Evolutionary conservation across 2,113 vertebrate species (phyloP), one percentile per base, ranked within the genome.

Genomic region (Cettia cetti): DNA sequence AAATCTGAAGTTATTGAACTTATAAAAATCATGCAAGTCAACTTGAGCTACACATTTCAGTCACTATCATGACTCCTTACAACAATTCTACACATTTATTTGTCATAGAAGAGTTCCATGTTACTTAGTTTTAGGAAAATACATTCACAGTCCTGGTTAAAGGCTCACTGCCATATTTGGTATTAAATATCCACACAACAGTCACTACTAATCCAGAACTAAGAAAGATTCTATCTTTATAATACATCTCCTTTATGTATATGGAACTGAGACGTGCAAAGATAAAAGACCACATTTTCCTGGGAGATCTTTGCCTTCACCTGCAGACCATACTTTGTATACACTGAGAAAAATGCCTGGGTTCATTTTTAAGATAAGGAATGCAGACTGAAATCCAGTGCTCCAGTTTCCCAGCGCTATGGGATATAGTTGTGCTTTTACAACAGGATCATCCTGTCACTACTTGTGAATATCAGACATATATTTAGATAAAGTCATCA

Each of bases 191-290:
- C 9, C 27, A 57, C 24, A 35, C 6, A 71, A 52, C 42, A 52
- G 19, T 26, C 14, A 52, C 44, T n/a, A 85, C 19, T 39, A 85
- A 19, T 30, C 10, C 40, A 82, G 54, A 85, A 82, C 45, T 20
- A 66, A 64, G 14, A 79, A 56, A 21, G 27, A 33, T 65, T 69
- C 1, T 28, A 31, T 72, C 42, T 63, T 53, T 53, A 53, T 53
- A 53, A 53, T 31, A 31, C 52, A 31, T 31, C 57, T 59, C 10
- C 52, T 64, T 28, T 42, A 42, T 10, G 15, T 16, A 35, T 14
- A 40, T 0, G 1, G 26, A 82, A 72, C 21, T 40, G 44, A 85
- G 39, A 22, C 0, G 3, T 0, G 1, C 54, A 75, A 66, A 89
- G 56, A 47, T 12, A 52, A 82, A 85, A 40, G 10, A 66, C 21